Base-by-base conservation (phyloP, 2,797 vertebrate genomes). In the Rhinogobio ventralis region DNA sequence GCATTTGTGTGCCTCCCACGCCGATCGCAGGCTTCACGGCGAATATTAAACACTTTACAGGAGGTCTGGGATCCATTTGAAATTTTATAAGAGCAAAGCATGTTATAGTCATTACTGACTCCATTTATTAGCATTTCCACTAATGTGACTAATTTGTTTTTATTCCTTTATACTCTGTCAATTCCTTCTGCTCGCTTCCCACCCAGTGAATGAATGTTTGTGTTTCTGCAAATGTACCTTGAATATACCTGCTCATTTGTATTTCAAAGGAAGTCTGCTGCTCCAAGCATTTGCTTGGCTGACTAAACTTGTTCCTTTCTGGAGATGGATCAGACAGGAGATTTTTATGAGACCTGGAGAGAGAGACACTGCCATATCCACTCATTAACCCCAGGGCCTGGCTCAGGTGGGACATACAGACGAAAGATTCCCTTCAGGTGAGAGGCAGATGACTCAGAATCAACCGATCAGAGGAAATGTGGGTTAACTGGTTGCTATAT, bases 231-330 rank as follows among this genome's bases (percentile, higher is more conserved):
- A 91, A 82, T 88, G 46, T 68, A 85, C 84, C 80, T 88, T 83
- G 69, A 93, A 92, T 92, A 91, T 90, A 85, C 81, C 89, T 68
- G 8, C 81, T 92, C 78, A 92, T 96, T 96, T 95, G 92, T 93
- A 93, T 95, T 95, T 95, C 95, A 93, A 92, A 96, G 93, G 89
- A 67, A 46, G 53, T 69, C 83, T 42, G 49, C 81, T 88, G 81
- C 92, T 95, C 91, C 92, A 88, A 93, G 94, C 93, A 89, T 90
- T 89, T 88, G 87, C 92, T 93, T 91, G 89, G 46, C 87, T 92
- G 93, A 94, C 89, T 92, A 88, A 94, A 93, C 95, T 93, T 92
- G 94, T 93, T 94, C 90, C 89, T 94, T 93, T 88, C 89, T 96
- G 95, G 95, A 95, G 84, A 87, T 88, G 92, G 87, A 95, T 96